Evolutionary conservation across 2,888 invertebrate species (phyloP).

Genomic region (Escarpia spicata): DNA sequence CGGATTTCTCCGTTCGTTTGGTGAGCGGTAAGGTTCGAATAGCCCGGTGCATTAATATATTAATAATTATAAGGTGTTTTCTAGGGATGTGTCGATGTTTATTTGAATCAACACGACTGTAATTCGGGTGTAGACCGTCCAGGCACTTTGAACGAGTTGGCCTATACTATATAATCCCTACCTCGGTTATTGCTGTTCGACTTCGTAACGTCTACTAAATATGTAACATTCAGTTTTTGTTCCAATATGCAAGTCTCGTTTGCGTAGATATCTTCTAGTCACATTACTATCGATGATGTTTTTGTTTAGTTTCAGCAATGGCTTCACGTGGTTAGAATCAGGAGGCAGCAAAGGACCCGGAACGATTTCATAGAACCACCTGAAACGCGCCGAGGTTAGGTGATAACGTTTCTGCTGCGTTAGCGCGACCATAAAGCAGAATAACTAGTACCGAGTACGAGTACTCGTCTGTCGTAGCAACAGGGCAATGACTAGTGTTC

Average conservation of each 20-base stretch:
- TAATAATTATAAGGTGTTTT: background rate
- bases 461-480: background rate
- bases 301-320: constrained; percentile 16
- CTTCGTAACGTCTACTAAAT: background rate
- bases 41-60: background rate
- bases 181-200: background rate
- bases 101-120: background rate
- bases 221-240: too few species aligned
- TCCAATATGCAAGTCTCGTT: background rate
- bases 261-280: background rate
- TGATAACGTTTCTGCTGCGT: background rate
- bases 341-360: background rate
- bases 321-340: background rate
- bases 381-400: background rate
- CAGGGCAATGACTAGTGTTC: constrained; percentile 9
- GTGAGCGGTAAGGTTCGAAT: background rate
- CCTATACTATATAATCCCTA: background rate
- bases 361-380: background rate
- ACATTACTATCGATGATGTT: background rate
- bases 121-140: background rate
- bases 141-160: background rate
- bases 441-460: background rate
- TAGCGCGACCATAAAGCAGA: background rate
- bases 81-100: background rate
- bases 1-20: background rate